Evolutionary conservation across 2,113 vertebrate species (phyloP).

Genomic region (Rhabdornis inornatus): DNA sequence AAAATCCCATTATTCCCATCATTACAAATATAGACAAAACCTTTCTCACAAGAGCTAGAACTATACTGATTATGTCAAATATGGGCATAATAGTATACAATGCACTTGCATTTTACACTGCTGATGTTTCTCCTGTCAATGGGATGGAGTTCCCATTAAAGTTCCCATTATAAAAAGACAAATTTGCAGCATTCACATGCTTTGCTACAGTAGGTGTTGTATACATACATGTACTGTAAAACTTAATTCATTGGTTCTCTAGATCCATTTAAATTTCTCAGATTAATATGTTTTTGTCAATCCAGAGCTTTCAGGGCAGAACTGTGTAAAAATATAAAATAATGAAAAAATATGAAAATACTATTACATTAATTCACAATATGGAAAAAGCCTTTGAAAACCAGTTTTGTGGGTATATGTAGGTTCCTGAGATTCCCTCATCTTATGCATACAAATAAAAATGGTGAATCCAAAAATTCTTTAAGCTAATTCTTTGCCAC

Average conservation of each 20-base stretch:
- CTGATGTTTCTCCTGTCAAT: neutral
- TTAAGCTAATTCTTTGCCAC: neutral
- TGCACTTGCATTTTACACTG: neutral
- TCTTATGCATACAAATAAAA: neutral
- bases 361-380: rapidly evolving
- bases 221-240: neutral
- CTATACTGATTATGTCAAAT: neutral
- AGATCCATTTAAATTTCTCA: neutral
- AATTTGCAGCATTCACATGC: neutral
- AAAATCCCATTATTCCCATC: rapidly evolving
- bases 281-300: neutral
- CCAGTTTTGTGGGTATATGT: neutral
- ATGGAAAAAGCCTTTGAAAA: neutral
- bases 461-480: neutral
- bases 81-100: neutral
- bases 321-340: neutral
- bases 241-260: neutral
- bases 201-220: neutral
- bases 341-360: neutral
- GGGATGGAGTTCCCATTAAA: neutral
- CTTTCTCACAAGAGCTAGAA: neutral
- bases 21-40: neutral
- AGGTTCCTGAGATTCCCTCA: neutral
- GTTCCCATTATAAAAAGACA: neutral
- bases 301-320: neutral